phyloP scores from a whole-genome alignment of 2,113 vertebrate species.

The Zootoca vivipara region DNA sequence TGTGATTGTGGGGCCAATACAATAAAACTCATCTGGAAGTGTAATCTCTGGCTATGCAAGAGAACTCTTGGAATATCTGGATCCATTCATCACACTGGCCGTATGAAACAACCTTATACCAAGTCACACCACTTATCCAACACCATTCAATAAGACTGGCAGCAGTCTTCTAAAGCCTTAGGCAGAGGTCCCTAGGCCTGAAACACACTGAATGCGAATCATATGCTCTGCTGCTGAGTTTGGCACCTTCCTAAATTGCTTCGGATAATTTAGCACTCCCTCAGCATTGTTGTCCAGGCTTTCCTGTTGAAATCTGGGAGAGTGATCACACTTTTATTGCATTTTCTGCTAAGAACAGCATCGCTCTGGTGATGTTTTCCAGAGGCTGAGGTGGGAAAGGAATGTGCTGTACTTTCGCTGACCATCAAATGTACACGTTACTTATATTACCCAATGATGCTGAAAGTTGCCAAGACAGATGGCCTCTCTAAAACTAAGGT shows the following conservation, averaged over 20 bases:
- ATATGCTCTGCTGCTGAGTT: neutral
- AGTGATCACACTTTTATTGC: neutral
- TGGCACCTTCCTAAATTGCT: neutral
- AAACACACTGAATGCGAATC: neutral
- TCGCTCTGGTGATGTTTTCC: fast-evolving
- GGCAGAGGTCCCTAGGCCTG: neutral
- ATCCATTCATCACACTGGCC: neutral
- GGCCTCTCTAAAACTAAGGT: constrained; percentile 9
- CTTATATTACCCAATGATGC: constrained; percentile 4
- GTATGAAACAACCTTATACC: neutral
- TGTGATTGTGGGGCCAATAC: neutral
- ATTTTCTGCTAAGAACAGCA: constrained; percentile 3
- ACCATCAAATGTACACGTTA: neutral
- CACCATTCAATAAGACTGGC: neutral
- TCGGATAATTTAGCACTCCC: neutral
- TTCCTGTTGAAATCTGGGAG: neutral
- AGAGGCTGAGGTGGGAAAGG: neutral
- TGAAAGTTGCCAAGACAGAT: constrained; percentile 48
- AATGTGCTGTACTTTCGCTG: neutral
- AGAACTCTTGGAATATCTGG: neutral
- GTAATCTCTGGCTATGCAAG: neutral
- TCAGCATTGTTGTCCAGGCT: neutral
- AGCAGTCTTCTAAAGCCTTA: neutral
- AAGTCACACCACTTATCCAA: neutral
- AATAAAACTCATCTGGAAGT: neutral